These are phyloP conservation scores for Parthenolecanium corni DNA, from an alignment of 2,888 invertebrate genomes.

Conservation along the genomic window DNA sequence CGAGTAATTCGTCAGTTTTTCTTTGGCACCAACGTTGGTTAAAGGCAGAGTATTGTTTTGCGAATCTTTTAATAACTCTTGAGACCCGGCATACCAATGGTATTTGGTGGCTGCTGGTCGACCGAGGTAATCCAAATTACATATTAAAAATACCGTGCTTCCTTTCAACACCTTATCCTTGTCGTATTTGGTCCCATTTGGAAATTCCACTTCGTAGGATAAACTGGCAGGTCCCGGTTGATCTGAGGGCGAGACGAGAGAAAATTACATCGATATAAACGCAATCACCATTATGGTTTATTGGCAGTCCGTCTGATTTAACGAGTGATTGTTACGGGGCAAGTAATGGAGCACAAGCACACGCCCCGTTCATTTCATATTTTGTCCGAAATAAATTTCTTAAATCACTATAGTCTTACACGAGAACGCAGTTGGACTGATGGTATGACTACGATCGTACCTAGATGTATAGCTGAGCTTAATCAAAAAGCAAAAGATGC, in stretches of 20 bases:
- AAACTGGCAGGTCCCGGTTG: conserved; percentile 74
- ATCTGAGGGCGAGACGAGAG: conserved; percentile 44
- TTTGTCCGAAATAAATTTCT: too few species aligned
- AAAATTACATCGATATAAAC: too few species aligned
- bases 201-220: conserved; percentile 50
- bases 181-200: conserved; percentile 53
- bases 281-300: too few species aligned
- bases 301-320: too few species aligned
- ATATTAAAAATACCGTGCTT: conserved; percentile 67
- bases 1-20: conserved; percentile 73
- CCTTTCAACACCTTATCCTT: conserved; percentile 70
- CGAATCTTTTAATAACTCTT: conserved; percentile 40
- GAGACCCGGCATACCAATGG: conserved; percentile 59
- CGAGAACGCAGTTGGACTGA: too few species aligned
- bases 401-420: too few species aligned
- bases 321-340: too few species aligned
- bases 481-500: too few species aligned
- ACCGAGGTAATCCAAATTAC: conserved; percentile 71
- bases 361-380: too few species aligned
- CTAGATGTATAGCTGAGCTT: too few species aligned
- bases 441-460: too few species aligned
- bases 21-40: conserved; percentile 66
- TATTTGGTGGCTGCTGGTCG: conserved; percentile 48
- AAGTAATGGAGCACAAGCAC: too few species aligned
- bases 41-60: conserved; percentile 51